Percentiles rank a stretch among this genome's conserved stretches.
Conservation (phyloP, 2,797 vertebrate genomes). For the Lophius americanus region DNA sequence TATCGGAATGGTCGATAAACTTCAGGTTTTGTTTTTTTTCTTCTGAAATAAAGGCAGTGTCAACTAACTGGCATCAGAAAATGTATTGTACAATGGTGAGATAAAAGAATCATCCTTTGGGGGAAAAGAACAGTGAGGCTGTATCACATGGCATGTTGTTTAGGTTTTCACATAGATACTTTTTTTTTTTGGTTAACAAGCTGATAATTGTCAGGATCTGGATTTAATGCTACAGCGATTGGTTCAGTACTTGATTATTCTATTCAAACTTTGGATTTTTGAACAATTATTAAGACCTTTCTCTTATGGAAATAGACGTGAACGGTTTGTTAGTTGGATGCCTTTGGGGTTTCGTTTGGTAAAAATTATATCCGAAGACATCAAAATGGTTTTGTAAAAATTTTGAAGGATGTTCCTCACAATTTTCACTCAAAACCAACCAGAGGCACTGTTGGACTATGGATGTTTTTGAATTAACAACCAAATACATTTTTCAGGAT, state of each 20-base stretch:
- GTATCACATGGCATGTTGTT: neutral
- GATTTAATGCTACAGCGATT: neutral
- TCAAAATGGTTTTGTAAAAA: neutral
- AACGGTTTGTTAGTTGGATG: neutral
- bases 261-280: neutral
- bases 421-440: neutral
- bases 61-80: neutral
- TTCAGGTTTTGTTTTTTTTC: neutral
- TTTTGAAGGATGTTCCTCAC: no score
- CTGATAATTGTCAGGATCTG: neutral
- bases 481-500: constrained; percentile 4
- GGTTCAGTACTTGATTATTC: neutral
- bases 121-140: neutral
- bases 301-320: neutral
- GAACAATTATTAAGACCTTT: neutral
- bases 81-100: neutral
- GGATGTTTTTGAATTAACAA: neutral
- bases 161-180: neutral
- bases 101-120: neutral
- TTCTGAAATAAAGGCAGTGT: constrained; percentile 1
- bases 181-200: no score
- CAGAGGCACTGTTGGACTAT: neutral
- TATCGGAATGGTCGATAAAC: neutral
- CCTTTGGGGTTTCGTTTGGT: neutral
- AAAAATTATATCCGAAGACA: neutral